Evolutionary conservation across 2,888 invertebrate species (phyloP), one percentile per base, ranked within the genome.

Genomic region (Hirtodrosophila histrioides): DNA sequence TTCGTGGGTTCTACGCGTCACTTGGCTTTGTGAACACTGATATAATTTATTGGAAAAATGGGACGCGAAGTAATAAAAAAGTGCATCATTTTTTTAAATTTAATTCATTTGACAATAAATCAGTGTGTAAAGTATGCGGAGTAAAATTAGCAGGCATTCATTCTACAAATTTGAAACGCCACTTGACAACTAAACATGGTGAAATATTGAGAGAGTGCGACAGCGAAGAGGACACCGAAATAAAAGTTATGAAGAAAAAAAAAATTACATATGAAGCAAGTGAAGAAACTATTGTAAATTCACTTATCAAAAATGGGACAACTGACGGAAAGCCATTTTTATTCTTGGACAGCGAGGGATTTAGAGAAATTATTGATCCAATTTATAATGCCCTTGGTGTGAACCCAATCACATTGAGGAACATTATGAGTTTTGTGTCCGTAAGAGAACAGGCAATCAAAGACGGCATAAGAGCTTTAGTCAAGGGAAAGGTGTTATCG

Each of bases 281-380:
- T 7, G 57, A 62, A 62, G 37, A 65, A 33, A 11, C 51, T 24
- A 51, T 64, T 24, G 10, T 69, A 36, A 43, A 35, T 43, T 65
- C 61, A 3, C 23, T 65, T 4, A 23, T 61, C 4, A 65, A 61
- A 24, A 65, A 61, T 8, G 53, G 53, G 0, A 49, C 53, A n/a
- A 60, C 56, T 1, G 58, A 69, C 8, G 55, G 55, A 24, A 69
- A 55, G 11, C 51, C 60, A 60, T 64, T 64, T 40, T 1, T 36
- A n/a, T 60, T 55, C 33, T 23, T 64, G n/a, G 68, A 64, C 17
- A 69, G 58, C 12, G 50, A 68, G 37, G 58, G 58, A 11, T 46
- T 69, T n/a, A 39, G 9, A 10, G 54, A 56, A 39, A 65, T 69
- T 33, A 10, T 62, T 23, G 29, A 62, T 43, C 61, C 61, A 45